A percentile compares a stretch with the other conserved stretches of the same genome.
Evolutionary conservation across 2,113 vertebrate genomes (phyloP).

Genomic region (Pseudorectes ferrugineus): DNA sequence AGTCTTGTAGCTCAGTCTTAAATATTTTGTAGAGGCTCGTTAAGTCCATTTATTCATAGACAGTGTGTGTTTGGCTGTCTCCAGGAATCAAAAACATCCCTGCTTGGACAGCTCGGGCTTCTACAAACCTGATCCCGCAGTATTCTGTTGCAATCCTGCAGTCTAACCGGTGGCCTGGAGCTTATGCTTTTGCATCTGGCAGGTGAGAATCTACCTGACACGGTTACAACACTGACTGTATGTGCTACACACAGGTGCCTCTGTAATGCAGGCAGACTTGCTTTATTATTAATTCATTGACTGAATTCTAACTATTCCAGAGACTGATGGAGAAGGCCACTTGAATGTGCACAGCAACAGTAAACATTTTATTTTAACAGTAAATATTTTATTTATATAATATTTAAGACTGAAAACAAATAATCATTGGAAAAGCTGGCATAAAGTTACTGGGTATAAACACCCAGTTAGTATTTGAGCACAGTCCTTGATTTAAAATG

Average conservation of each 20-base stretch:
- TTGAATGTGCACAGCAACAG: not conserved
- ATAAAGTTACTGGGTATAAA: not conserved
- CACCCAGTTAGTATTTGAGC: not conserved
- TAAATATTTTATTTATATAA: no score
- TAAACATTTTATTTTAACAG: not conserved
- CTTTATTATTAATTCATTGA: not conserved
- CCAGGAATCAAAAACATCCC: conserved; percentile 80
- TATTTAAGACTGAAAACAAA: not conserved
- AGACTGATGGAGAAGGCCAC: not conserved
- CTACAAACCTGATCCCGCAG: conserved; percentile 80
- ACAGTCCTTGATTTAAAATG: not conserved
- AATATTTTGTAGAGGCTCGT: not conserved
- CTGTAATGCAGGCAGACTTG: not conserved
- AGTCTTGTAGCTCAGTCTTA: not conserved
- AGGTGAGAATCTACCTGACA: conserved; percentile 74
- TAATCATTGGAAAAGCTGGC: not conserved
- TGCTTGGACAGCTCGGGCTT: conserved; percentile 82
- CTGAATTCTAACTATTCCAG: not conserved
- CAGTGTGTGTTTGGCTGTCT: not conserved
- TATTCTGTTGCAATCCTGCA: conserved; percentile 82
- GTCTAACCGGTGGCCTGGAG: conserved; percentile 93
- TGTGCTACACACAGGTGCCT: not conserved
- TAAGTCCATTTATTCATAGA: not conserved
- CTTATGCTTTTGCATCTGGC: conserved; percentile 81
- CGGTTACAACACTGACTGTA: not conserved